A percentile compares a stretch with the other conserved stretches of the same genome.
Conservation (phyloP, 2,797 vertebrate species). For the Euphonia xanthogaster region DNA sequence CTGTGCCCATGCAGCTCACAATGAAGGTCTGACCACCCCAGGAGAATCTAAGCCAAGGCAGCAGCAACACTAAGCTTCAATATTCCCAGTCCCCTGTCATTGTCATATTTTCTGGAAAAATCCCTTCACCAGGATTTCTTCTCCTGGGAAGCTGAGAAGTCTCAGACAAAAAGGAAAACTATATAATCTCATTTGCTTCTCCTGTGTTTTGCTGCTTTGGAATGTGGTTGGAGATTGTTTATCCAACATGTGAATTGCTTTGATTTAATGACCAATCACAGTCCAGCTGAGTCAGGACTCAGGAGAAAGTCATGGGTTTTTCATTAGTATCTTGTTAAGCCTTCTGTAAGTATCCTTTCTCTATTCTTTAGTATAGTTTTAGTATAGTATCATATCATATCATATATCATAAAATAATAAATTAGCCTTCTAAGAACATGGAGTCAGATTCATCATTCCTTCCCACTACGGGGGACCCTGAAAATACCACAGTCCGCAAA, state of each 20-base stretch:
- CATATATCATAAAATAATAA: too few relatives aligned
- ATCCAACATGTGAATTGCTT: not conserved
- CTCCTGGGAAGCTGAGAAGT: not conserved
- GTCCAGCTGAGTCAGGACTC: too few relatives aligned
- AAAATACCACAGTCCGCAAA: not conserved
- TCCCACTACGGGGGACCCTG: too few relatives aligned
- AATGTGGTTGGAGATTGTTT: not conserved
- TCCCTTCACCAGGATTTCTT: not conserved
- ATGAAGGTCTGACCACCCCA: rapidly evolving
- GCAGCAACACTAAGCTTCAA: not conserved
- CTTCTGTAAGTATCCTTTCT: not conserved
- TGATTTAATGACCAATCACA: not conserved
- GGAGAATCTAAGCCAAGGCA: not conserved
- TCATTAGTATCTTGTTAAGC: not conserved
- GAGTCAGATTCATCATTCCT: too few relatives aligned
- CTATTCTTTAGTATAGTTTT: not conserved
- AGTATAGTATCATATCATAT: too few relatives aligned
- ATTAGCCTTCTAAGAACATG: too few relatives aligned
- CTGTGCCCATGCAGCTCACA: not conserved
- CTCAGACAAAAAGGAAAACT: not conserved
- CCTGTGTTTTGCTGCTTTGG: not conserved
- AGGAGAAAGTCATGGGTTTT: not conserved
- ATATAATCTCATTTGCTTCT: too few relatives aligned
- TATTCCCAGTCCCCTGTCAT: not conserved
- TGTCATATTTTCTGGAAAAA: not conserved